Evolutionary conservation across 1,140 invertebrate genomes (phyloP).

Genomic region (Meloidogyne exigua): DNA sequence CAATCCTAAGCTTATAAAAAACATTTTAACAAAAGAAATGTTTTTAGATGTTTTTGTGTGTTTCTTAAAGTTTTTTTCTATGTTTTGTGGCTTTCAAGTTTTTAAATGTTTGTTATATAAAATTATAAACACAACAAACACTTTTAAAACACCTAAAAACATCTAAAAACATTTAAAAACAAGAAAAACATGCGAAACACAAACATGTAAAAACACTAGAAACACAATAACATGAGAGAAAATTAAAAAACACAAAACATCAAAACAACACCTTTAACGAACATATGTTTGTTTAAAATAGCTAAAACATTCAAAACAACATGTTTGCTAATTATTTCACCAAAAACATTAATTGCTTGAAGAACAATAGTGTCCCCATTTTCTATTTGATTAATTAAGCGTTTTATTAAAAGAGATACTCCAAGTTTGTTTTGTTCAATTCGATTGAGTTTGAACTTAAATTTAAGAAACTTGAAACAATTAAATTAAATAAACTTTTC

Average conservation of each 20-base stretch:
- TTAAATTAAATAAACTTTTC: not conserved
- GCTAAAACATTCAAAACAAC: not conserved
- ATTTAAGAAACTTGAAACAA: not conserved
- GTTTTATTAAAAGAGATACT: not conserved
- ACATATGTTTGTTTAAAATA: not conserved
- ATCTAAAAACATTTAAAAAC: too few relatives aligned
- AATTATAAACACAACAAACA: too few relatives aligned
- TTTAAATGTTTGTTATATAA: too few relatives aligned
- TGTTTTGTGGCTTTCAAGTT: too few relatives aligned
- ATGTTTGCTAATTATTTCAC: conserved; percentile 16
- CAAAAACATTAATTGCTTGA: conserved; percentile 19
- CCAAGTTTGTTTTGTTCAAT: conserved; percentile 15
- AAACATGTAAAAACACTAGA: not conserved
- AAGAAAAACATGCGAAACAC: not conserved
- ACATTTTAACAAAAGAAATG: too few relatives aligned
- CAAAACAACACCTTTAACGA: not conserved
- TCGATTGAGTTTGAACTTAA: conserved; percentile 18
- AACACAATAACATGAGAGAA: not conserved
- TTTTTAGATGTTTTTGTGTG: too few relatives aligned
- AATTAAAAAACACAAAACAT: not conserved
- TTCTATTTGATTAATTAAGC: not conserved
- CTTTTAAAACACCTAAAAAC: too few relatives aligned
- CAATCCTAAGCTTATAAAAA: too few relatives aligned
- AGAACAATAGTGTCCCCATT: conserved; percentile 16
- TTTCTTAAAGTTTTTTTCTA: too few relatives aligned